Evolutionary conservation across 2,797 vertebrate genomes (phyloP).

Genomic region (Echiichthys vipera): DNA sequence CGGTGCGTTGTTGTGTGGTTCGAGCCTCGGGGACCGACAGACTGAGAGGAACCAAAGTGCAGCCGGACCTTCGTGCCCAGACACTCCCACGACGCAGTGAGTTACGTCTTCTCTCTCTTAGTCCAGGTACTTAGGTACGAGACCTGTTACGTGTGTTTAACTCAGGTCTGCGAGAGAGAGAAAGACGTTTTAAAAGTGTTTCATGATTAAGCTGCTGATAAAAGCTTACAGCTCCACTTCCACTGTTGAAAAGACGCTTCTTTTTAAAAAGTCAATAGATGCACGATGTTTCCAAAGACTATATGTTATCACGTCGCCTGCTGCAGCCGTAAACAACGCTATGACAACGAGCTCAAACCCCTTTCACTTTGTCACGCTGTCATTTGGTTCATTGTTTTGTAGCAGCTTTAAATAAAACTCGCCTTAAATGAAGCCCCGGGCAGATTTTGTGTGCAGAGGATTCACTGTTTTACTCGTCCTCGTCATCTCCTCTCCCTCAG

Average conservation of each 20-base stretch:
- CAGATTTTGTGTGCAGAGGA: not conserved
- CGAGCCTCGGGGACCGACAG: conserved; percentile 37
- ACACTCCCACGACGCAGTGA: conserved; percentile 57
- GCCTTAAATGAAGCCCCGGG: conserved; percentile 17
- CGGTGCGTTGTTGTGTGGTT: conserved; percentile 37
- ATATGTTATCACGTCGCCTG: no score
- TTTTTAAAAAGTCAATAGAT: no score
- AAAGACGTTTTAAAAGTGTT: no score
- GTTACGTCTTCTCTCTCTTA: no score
- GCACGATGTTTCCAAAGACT: no score
- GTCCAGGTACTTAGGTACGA: no score
- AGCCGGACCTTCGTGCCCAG: conserved; percentile 6
- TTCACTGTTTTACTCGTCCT: conserved; percentile 17
- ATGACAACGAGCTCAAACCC: not conserved
- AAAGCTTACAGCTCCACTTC: no score
- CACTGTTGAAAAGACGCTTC: no score
- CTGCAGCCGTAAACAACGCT: no score
- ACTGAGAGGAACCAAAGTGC: conserved; percentile 36
- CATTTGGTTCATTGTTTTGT: not conserved
- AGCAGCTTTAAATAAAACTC: not conserved
- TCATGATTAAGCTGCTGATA: no score
- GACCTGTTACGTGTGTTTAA: no score
- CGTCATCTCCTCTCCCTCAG: conserved; percentile 16
- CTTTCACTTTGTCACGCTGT: not conserved
- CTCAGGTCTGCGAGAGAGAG: no score